Evolutionary conservation across 1,140 invertebrate species (phyloP).

Genomic region (Hestina assimilis): DNA sequence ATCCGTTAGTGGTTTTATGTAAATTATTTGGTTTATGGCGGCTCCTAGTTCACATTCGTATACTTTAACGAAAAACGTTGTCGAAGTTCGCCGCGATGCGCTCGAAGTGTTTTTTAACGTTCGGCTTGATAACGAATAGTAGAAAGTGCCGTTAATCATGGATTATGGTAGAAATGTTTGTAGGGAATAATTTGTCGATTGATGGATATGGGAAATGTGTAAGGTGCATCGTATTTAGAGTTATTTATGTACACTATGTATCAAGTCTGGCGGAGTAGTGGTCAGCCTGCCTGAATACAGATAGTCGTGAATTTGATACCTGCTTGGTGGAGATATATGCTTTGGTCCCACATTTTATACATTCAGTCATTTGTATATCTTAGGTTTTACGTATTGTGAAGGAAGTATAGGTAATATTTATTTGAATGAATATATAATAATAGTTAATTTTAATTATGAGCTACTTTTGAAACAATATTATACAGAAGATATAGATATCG

Average conservation of each 20-base stretch:
- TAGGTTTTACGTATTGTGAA: too few relatives aligned
- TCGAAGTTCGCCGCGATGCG: slow-evolving; percentile 17
- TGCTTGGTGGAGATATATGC: too few relatives aligned
- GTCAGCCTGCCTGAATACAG: too few relatives aligned
- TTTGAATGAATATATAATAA: too few relatives aligned
- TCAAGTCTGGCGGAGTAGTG: too few relatives aligned
- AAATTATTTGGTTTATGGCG: slow-evolving; percentile 70
- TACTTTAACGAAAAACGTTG: slow-evolving; percentile 39
- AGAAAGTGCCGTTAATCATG: slow-evolving; percentile 33
- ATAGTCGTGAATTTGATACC: too few relatives aligned
- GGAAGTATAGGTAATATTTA: too few relatives aligned
- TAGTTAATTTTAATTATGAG: too few relatives aligned
- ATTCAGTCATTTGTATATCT: too few relatives aligned
- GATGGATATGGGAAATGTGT: slow-evolving; percentile 23
- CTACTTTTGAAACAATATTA: too few relatives aligned
- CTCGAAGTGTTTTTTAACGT: neutral
- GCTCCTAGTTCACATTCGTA: slow-evolving; percentile 68
- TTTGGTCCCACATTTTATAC: too few relatives aligned
- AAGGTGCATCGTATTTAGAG: neutral
- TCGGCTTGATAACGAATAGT: slow-evolving; percentile 31
- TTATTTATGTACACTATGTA: neutral
- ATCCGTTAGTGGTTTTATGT: slow-evolving; percentile 77
- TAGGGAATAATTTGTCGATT: slow-evolving; percentile 21
- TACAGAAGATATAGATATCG: too few relatives aligned
- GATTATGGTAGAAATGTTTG: slow-evolving; percentile 21